Evolutionary conservation across 1,140 invertebrate species (phyloP).

Genomic region (Bombus turneri): DNA sequence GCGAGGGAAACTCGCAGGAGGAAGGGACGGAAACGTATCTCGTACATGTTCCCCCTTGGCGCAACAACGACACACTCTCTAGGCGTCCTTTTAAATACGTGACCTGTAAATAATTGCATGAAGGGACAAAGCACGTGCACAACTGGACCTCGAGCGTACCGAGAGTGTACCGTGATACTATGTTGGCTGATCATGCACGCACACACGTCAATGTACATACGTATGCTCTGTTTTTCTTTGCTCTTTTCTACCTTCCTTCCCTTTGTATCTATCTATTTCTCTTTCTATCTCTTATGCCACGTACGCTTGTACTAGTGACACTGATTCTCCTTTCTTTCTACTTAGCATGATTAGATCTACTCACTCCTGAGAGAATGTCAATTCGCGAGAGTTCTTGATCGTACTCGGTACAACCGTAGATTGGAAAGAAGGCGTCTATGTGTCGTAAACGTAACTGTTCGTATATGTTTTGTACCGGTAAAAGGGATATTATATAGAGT

Average conservation of each 20-base stretch:
- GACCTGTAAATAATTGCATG: slow-evolving; percentile 75
- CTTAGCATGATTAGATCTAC: slow-evolving; percentile 51
- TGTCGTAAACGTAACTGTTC: slow-evolving; percentile 31
- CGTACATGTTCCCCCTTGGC: slow-evolving; percentile 59
- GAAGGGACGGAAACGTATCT: slow-evolving; percentile 64
- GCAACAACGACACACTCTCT: slow-evolving; percentile 58
- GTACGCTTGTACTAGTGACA: not conserved
- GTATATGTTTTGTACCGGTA: not conserved
- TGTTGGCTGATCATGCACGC: slow-evolving; percentile 30
- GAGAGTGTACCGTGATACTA: slow-evolving; percentile 47
- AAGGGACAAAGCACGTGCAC: slow-evolving; percentile 67
- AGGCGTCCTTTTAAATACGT: slow-evolving; percentile 73
- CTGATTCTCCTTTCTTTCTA: slow-evolving; percentile 14
- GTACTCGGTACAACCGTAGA: not conserved
- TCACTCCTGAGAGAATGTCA: slow-evolving; percentile 41
- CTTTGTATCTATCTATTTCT: not conserved
- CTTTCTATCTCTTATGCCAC: not conserved
- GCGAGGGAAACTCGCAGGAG: slow-evolving; percentile 62
- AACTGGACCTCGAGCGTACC: slow-evolving; percentile 50
- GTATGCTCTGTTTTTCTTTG: not conserved
- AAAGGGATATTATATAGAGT: slow-evolving; percentile 4
- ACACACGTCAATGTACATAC: not conserved
- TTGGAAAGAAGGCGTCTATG: not conserved
- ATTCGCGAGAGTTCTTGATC: slow-evolving; percentile 1
- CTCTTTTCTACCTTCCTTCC: slow-evolving; percentile 15